Percentiles rank a stretch among this genome's conserved stretches.
phyloP scores from a whole-genome alignment of 2,113 vertebrate species.

The Platysternon megacephalum region DNA sequence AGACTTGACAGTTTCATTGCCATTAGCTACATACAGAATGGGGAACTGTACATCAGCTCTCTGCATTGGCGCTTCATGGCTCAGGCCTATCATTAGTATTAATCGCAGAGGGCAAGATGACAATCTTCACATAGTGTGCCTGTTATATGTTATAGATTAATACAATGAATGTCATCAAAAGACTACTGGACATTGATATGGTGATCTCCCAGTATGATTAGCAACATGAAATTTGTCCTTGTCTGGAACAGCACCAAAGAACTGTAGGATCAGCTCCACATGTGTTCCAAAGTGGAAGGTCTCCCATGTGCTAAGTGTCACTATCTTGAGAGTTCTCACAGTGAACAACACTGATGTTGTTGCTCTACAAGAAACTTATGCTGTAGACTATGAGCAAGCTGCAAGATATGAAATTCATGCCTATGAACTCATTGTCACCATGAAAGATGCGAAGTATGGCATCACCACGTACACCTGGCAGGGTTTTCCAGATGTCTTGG shows the following conservation, averaged over 20 bases:
- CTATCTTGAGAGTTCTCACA: background rate
- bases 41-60: background rate
- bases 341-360: background rate
- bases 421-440: background rate
- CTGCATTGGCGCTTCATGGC: accelerated
- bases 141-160: background rate
- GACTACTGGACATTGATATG: background rate
- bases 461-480: background rate
- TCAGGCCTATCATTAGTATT: background rate
- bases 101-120: background rate
- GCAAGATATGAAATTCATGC: background rate
- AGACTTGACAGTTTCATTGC: background rate
- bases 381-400: background rate
- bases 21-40: background rate
- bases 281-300: background rate
- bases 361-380: background rate
- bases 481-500: background rate
- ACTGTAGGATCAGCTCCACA: background rate
- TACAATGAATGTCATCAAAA: background rate
- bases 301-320: background rate
- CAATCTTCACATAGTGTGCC: background rate
- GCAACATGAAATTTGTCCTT: background rate
- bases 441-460: background rate
- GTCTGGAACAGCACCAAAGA: background rate
- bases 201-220: background rate